These are phyloP conservation scores for Cenopis cana DNA, from an alignment of 2,888 invertebrate genomes.

Conservation along the genomic window DNA sequence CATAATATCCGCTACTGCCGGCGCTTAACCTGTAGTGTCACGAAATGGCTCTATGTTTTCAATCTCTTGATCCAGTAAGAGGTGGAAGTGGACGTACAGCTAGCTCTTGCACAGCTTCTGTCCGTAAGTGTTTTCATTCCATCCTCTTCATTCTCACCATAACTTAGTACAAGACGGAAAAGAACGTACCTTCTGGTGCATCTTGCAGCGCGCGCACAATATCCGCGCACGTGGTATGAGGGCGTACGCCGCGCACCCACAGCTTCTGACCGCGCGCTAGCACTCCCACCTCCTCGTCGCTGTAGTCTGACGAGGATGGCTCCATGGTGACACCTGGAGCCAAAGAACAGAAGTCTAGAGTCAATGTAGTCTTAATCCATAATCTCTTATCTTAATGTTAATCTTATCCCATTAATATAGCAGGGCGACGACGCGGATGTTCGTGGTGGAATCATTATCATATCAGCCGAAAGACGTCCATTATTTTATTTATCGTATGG, in stretches of 20 bases:
- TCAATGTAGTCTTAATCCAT: no score
- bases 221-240: constrained; percentile 92
- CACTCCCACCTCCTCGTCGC: constrained; percentile 89
- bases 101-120: no score
- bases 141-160: background rate
- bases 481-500: no score
- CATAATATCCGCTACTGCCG: background rate
- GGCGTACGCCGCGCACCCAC: constrained; percentile 92
- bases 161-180: background rate
- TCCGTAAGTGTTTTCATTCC: background rate
- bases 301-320: constrained; percentile 83
- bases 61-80: no score
- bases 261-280: constrained; percentile 91
- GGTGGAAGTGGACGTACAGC: no score
- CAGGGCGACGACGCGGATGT: no score
- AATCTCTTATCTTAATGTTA: no score
- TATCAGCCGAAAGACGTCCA: no score
- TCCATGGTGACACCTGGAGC: constrained; percentile 70
- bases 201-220: constrained; percentile 89
- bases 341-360: constrained; percentile 4
- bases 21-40: no score
- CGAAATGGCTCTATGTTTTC: no score
- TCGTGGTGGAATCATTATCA: no score
- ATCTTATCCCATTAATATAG: no score
- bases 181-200: constrained; percentile 67